Evolutionary conservation across 37 sponge, comb jelly and placozoan genomes (phyloP).

Genomic region (Ianthella basta): DNA sequence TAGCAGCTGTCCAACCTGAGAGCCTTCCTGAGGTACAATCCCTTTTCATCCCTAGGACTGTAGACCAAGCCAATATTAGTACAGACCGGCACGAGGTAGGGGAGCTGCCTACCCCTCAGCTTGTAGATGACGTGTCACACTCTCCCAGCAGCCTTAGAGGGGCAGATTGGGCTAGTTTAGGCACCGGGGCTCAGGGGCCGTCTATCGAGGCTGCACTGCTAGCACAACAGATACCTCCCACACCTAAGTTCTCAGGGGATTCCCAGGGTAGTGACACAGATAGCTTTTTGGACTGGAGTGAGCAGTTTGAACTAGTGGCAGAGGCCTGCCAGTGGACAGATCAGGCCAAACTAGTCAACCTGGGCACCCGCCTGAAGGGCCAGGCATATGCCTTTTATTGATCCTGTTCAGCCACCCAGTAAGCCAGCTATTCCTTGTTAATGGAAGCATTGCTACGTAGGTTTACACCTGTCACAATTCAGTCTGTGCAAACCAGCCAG

Average conservation of each 20-base stretch:
- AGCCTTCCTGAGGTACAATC: no score
- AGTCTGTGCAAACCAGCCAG: constrained; percentile 36
- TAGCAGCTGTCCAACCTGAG: no score
- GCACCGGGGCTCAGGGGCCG: no score
- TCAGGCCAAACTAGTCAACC: constrained; percentile 46
- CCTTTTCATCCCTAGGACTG: no score
- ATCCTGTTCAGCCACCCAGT: constrained; percentile 40
- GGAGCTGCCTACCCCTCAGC: no score
- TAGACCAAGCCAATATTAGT: no score
- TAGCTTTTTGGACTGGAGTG: constrained; percentile 52
- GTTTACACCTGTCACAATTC: constrained; percentile 49
- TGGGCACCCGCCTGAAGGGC: constrained; percentile 42
- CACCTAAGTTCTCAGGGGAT: constrained; percentile 51
- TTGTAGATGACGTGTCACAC: no score
- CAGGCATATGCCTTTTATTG: constrained; percentile 59
- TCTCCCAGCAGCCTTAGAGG: no score
- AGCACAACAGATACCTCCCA: constrained; percentile 45
- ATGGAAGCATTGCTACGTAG: constrained; percentile 41
- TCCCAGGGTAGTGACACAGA: constrained; percentile 24
- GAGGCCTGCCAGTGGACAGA: constrained; percentile 32
- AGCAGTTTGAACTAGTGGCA: constrained; percentile 58
- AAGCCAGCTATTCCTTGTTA: constrained; percentile 32
- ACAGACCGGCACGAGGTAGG: no score
- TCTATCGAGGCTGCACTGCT: no score
- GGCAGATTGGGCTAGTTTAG: no score